Conservation (phyloP, 2,797 vertebrate species). For the Pelodytes ibericus region DNA sequence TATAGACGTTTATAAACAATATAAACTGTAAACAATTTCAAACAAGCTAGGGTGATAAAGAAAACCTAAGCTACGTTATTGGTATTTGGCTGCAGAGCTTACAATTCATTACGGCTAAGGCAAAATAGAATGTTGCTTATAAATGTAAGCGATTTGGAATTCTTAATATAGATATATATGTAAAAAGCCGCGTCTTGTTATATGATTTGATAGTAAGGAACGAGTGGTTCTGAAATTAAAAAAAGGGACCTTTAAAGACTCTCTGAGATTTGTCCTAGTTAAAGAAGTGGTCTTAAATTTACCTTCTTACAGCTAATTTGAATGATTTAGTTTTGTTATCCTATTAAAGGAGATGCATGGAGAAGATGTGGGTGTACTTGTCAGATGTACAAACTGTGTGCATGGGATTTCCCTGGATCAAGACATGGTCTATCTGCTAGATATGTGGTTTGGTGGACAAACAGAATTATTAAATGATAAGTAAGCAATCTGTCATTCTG, state of each 20-base stretch:
- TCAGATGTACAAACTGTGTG: constrained; percentile 66
- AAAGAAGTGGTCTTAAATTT: constrained; percentile 74
- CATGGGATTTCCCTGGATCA: background rate
- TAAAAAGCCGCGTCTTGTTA: background rate
- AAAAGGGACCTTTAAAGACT: constrained; percentile 59
- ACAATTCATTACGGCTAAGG: background rate
- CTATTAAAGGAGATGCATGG: constrained; percentile 76
- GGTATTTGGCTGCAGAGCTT: background rate
- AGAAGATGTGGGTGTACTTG: constrained; percentile 75
- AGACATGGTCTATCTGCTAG: constrained; percentile 50
- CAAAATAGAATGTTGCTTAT: background rate
- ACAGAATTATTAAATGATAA: constrained; percentile 59
- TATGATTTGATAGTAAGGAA: constrained; percentile 34
- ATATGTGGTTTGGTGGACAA: constrained; percentile 61
- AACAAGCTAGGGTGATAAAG: background rate
- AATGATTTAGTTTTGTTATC: constrained; percentile 80
- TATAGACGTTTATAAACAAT: too few species aligned
- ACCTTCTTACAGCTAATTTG: constrained; percentile 79
- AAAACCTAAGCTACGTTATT: background rate
- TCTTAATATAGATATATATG: background rate
- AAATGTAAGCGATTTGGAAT: background rate
- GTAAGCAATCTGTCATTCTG: constrained; percentile 60
- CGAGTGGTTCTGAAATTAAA: constrained; percentile 65
- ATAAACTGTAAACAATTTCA: too few species aligned
- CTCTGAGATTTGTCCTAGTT: constrained; percentile 43